Conservation (phyloP, 2,888 invertebrate species). For the Tuta absoluta region DNA sequence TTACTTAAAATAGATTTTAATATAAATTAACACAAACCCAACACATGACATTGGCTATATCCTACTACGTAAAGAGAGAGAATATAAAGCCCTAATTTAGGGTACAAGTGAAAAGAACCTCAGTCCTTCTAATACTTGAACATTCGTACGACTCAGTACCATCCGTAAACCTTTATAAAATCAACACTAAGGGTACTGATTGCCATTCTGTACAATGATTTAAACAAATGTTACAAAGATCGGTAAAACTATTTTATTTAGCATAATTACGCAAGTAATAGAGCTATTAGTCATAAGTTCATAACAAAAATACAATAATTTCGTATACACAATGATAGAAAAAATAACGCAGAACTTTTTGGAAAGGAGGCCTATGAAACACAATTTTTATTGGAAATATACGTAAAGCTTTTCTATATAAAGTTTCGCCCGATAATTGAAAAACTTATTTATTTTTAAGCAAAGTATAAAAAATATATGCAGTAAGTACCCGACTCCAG, state of each 20-base stretch:
- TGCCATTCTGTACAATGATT: slow-evolving; percentile 2
- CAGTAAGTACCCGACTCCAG: too few species aligned
- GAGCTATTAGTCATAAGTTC: background rate
- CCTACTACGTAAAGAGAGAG: slow-evolving; percentile 69
- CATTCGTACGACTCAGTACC: slow-evolving; percentile 51
- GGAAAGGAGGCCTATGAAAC: background rate
- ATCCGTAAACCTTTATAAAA: slow-evolving; percentile 33
- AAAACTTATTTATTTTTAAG: too few species aligned
- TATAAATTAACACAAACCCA: slow-evolving; percentile 80
- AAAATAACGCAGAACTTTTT: background rate
- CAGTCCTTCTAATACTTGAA: slow-evolving; percentile 78
- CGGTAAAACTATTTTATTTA: background rate
- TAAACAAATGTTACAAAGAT: slow-evolving; percentile 13
- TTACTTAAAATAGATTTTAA: slow-evolving; percentile 75
- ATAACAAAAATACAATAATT: background rate
- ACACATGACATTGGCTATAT: slow-evolving; percentile 76
- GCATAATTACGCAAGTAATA: background rate
- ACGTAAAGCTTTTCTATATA: too few species aligned
- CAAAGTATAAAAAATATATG: too few species aligned
- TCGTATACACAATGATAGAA: background rate
- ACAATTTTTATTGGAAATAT: too few species aligned
- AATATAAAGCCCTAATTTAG: slow-evolving; percentile 80
- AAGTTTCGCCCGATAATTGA: too few species aligned
- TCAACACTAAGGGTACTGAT: slow-evolving; percentile 26
- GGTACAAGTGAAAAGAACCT: slow-evolving; percentile 79